Conservation (phyloP, 2,797 vertebrate species). For the Pelodytes ibericus region DNA sequence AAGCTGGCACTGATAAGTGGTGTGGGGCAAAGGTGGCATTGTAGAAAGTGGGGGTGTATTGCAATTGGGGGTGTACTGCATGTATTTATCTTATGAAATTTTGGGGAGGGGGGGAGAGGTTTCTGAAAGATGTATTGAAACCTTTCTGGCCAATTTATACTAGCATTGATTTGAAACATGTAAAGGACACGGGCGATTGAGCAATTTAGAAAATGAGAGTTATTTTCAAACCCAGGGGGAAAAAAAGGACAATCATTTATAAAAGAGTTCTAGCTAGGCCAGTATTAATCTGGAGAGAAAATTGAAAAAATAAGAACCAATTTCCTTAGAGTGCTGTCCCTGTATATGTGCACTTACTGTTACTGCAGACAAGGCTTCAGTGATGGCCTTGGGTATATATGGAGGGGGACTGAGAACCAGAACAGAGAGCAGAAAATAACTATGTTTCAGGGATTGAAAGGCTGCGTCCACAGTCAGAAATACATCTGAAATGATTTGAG, state of each 20-base stretch:
- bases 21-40: too few species aligned
- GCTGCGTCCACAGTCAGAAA: too few species aligned
- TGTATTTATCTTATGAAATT: too few species aligned
- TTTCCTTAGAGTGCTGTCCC: conserved; percentile 7
- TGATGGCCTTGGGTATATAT: not conserved
- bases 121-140: not conserved
- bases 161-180: not conserved
- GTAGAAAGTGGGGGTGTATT: too few species aligned
- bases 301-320: conserved; percentile 17
- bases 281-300: not conserved
- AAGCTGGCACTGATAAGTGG: too few species aligned
- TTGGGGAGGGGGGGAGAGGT: too few species aligned
- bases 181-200: not conserved
- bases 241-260: conserved; percentile 3
- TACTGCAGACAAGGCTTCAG: conserved; percentile 15
- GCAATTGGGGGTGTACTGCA: too few species aligned
- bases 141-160: not conserved
- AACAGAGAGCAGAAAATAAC: too few species aligned
- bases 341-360: not conserved
- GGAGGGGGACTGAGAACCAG: not conserved
- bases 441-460: too few species aligned
- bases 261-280: conserved; percentile 4
- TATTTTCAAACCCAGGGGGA: conserved; percentile 14
- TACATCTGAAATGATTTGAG: too few species aligned
- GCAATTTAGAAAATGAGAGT: conserved; percentile 22